Evolutionary conservation across 2,888 invertebrate genomes (phyloP), one percentile per base, ranked within the genome.

Genomic region (Drepana falcataria): DNA sequence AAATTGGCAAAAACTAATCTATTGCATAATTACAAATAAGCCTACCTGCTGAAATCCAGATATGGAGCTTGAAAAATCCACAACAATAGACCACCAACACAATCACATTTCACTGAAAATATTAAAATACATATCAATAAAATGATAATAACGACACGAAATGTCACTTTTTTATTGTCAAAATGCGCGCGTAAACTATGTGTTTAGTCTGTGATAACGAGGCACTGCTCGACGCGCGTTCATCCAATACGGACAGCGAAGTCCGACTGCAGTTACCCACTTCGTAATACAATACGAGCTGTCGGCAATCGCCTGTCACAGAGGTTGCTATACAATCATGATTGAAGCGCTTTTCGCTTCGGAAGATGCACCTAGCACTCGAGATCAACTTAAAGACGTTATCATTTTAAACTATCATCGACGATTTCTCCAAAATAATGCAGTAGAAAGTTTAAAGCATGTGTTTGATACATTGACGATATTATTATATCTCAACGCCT

Each of bases 21-120:
- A 44, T 9, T 60, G 7, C 62, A 69, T 67, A 73, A 76, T 83
- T 78, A 83, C 81, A 83, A 82, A 64, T 56, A 58, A 64, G 63
- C 66, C 70, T 70, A 77, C 74, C 71, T 65, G 67, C 73, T 71
- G 63, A 67, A 69, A 57, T 51, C 40, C 51, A 51, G 44, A 6
- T 6, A 44, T 6, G 6, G 6, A 2, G 40, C 6, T 41, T 41
- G 21, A 7, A 41, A 2, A 51, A 51, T 40, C 37, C 35, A 49
- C 33, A 40, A 21, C 33, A 7, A 35, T 35, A 35, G 6, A 49
- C 35, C n/a, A n/a, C 35, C 40, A 51, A 37, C 37, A 33, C 51
- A 40, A 37, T 51, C 51, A 51, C 51, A 40, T 51, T 34, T 51
- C 51, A 51, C 51, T 40, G 5, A 40, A 33, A 34, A 51, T 33